phyloP scores from a whole-genome alignment of 2,888 invertebrate species.

The Steinernema hermaphroditum region DNA sequence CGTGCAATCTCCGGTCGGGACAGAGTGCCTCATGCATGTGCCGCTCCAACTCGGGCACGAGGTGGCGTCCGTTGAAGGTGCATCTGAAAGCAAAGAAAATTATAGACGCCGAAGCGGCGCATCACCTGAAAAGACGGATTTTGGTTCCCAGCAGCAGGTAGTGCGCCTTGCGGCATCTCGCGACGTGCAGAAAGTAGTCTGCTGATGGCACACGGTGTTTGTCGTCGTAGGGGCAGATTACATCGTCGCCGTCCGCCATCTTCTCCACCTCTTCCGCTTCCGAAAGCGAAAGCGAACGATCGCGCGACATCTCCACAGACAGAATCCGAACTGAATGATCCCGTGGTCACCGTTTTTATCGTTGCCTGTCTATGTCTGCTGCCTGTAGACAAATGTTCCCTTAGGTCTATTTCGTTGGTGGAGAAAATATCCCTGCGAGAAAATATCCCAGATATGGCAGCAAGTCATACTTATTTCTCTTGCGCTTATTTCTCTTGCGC shows the following conservation, averaged over 20 bases:
- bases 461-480: no score
- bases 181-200: constrained; percentile 15
- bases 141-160: constrained; percentile 1
- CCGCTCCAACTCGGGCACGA: neutral
- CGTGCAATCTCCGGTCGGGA: neutral
- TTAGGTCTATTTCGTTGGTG: no score
- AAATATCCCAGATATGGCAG: no score
- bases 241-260: neutral
- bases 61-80: constrained; percentile 13
- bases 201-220: neutral
- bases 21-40: neutral
- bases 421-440: no score
- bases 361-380: no score
- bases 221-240: constrained; percentile 20
- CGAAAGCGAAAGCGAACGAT: no score
- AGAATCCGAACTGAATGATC: no score
- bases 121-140: constrained; percentile 11
- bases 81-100: neutral
- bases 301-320: no score
- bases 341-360: no score
- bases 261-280: neutral
- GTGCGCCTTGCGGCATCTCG: constrained; percentile 8
- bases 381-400: no score
- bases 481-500: no score
- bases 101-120: no score